These are phyloP conservation scores for Perithous albicinctus DNA, from an alignment of 2,888 invertebrate genomes.

Conservation along the genomic window DNA sequence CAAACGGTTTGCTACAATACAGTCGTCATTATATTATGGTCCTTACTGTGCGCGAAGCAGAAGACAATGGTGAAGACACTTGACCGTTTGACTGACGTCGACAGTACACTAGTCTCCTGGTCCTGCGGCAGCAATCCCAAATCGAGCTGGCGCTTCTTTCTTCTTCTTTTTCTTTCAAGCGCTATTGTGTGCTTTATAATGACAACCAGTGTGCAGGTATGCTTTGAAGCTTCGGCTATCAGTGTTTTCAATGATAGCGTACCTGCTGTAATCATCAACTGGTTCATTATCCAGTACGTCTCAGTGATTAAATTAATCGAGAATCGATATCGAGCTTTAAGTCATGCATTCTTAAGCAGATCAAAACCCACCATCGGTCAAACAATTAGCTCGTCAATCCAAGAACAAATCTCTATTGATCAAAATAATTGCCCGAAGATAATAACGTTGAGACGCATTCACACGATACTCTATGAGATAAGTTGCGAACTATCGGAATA, in stretches of 20 bases:
- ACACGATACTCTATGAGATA: slow-evolving; percentile 43
- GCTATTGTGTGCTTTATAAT: not conserved
- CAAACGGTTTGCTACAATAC: slow-evolving; percentile 36
- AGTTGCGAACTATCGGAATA: slow-evolving; percentile 41
- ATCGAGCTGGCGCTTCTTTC: not conserved
- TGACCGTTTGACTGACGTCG: slow-evolving; percentile 28
- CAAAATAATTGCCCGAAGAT: slow-evolving; percentile 6
- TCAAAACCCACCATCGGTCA: not conserved
- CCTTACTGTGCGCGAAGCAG: slow-evolving; percentile 57
- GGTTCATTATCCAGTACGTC: slow-evolving; percentile 53
- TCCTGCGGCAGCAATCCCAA: not conserved
- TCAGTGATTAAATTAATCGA: slow-evolving; percentile 45
- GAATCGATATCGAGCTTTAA: slow-evolving; percentile 34
- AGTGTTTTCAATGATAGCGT: slow-evolving; percentile 22
- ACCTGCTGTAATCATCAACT: slow-evolving; percentile 45
- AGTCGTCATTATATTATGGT: slow-evolving; percentile 30
- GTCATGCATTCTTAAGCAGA: slow-evolving; percentile 27
- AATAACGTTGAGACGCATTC: slow-evolving; percentile 33
- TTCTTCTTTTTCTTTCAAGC: not conserved
- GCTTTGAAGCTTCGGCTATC: accelerated
- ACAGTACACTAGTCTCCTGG: not conserved
- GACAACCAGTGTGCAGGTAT: not conserved
- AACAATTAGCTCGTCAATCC: not conserved
- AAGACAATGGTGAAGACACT: slow-evolving; percentile 44
- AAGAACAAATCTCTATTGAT: not conserved